These are phyloP conservation scores for Aelia acuminata DNA, from an alignment of 2,888 invertebrate genomes.

Conservation along the genomic window DNA sequence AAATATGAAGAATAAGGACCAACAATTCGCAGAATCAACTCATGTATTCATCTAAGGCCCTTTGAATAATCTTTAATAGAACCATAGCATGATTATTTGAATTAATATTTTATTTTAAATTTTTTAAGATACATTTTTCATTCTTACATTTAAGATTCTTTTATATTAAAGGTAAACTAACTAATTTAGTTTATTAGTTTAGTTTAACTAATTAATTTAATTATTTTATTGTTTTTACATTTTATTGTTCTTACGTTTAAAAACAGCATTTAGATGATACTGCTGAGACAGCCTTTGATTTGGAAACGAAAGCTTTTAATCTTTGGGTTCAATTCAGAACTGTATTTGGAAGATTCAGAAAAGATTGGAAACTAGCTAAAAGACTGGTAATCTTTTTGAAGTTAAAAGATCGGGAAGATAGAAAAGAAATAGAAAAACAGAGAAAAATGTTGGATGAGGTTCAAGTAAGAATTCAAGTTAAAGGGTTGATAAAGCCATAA, in stretches of 20 bases:
- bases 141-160: not conserved
- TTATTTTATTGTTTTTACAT: too few species aligned
- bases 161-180: not conserved
- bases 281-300: conserved; percentile 25
- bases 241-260: not conserved
- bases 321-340: conserved; percentile 44
- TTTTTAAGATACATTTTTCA: not conserved
- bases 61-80: too few species aligned
- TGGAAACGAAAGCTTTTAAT: conserved; percentile 49
- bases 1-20: too few species aligned
- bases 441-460: conserved; percentile 3
- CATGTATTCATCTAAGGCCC: too few species aligned
- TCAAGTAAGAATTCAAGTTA: not conserved
- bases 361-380: conserved; percentile 43
- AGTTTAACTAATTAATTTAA: too few species aligned
- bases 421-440: conserved; percentile 26
- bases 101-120: not conserved
- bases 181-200: too few species aligned
- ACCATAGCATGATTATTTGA: too few species aligned
- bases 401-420: conserved; percentile 1
- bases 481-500: not conserved
- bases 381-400: not conserved
- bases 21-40: too few species aligned
- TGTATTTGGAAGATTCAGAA: conserved; percentile 16
- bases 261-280: not conserved